Evolutionary conservation across 2,888 invertebrate genomes (phyloP).

Genomic region (Arrhopalites spinosus): DNA sequence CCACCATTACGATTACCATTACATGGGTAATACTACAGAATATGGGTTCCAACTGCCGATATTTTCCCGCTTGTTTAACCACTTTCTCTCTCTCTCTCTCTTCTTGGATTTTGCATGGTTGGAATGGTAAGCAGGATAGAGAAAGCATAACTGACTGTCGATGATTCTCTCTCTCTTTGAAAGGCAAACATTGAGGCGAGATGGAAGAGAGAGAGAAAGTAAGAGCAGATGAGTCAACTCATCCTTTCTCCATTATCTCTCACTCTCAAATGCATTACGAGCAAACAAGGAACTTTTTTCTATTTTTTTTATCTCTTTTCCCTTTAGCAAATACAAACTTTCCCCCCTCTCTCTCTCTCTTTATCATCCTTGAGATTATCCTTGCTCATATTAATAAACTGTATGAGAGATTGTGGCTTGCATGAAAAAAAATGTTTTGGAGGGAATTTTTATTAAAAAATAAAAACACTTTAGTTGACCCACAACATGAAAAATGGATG

Average conservation of each 20-base stretch:
- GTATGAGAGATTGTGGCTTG: no score
- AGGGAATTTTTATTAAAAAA: no score
- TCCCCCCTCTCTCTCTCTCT: no score
- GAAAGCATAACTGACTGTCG: no score
- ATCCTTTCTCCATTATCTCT: conserved; percentile 5
- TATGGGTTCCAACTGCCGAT: not conserved
- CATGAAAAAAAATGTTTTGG: no score
- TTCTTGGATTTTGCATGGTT: not conserved
- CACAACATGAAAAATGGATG: no score
- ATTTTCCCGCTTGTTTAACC: not conserved
- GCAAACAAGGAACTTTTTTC: not conserved
- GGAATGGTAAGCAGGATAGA: not conserved
- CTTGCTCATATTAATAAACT: no score
- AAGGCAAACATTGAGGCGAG: not conserved
- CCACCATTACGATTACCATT: not conserved
- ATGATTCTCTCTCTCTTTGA: no score
- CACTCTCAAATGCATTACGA: conserved; percentile 9
- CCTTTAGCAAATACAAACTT: no score
- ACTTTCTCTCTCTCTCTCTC: conserved; percentile 1
- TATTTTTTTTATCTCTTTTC: no score
- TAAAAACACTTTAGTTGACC: no score
- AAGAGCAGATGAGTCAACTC: not conserved
- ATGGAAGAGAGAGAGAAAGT: not conserved
- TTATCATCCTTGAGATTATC: no score
- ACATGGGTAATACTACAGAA: conserved; percentile 8